Evolutionary conservation across 2,113 vertebrate genomes (phyloP).

Genomic region (Leptobrachium ailaonicum): DNA sequence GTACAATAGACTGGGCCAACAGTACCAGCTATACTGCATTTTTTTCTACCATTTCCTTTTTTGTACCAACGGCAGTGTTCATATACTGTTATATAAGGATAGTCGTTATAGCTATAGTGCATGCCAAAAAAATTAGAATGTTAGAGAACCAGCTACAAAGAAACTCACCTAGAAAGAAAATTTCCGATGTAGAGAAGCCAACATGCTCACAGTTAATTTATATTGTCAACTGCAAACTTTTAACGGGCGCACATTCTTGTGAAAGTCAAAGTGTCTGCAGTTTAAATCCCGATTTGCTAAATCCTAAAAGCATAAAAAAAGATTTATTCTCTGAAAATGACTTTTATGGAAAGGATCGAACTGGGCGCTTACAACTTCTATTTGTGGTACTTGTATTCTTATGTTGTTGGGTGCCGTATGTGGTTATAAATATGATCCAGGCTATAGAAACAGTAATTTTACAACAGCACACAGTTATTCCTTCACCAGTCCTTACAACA

Average conservation of each 20-base stretch:
- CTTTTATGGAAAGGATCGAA: constrained; percentile 54
- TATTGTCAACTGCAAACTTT: constrained; percentile 65
- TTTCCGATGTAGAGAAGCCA: constrained; percentile 44
- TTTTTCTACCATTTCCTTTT: constrained; percentile 65
- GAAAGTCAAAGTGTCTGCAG: constrained; percentile 20
- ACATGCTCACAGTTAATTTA: constrained; percentile 64
- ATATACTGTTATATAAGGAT: constrained; percentile 77
- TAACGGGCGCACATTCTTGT: constrained; percentile 54
- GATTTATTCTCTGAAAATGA: constrained; percentile 54
- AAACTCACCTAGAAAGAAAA: constrained; percentile 50
- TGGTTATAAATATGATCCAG: constrained; percentile 68
- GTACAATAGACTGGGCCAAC: constrained; percentile 68
- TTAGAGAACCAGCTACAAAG: constrained; percentile 71
- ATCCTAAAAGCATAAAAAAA: constrained; percentile 32
- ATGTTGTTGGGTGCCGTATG: constrained; percentile 76
- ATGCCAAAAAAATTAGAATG: constrained; percentile 71
- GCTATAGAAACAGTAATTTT: constrained; percentile 66
- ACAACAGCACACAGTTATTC: constrained; percentile 59
- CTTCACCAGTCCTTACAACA: constrained; percentile 66
- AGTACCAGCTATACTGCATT: constrained; percentile 71
- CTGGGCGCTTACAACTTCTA: constrained; percentile 70
- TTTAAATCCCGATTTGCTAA: constrained; percentile 4
- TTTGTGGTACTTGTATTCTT: constrained; percentile 73
- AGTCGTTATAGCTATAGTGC: constrained; percentile 70
- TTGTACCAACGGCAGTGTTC: constrained; percentile 70